Conservation (phyloP, 2,888 invertebrate species). For the Apotomis capreana region DNA sequence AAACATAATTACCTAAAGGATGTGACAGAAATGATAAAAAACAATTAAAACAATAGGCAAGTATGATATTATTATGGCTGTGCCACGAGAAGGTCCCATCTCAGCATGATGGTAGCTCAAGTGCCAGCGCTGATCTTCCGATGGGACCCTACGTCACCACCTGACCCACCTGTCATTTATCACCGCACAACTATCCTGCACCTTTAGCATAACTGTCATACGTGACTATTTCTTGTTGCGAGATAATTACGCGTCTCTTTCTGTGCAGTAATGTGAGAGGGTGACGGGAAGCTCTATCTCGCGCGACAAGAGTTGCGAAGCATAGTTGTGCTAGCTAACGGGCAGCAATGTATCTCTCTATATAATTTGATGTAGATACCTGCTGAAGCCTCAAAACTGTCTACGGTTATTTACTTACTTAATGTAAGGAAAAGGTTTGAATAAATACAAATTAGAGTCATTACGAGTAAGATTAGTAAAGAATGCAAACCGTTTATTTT, state of each 20-base stretch:
- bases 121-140: background rate
- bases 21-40: too few species aligned
- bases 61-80: too few species aligned
- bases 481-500: too few species aligned
- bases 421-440: background rate
- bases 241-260: too few species aligned
- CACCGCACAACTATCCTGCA: background rate
- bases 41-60: too few species aligned
- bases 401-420: background rate
- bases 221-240: background rate
- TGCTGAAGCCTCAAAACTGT: background rate
- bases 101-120: too few species aligned
- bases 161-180: slow-evolving; percentile 10
- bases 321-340: too few species aligned
- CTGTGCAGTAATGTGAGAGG: background rate
- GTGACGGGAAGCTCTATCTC: background rate
- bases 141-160: slow-evolving; percentile 6
- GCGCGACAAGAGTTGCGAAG: too few species aligned
- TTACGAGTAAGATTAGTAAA: too few species aligned
- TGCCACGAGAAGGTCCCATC: too few species aligned
- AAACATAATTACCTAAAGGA: too few species aligned
- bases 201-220: background rate
- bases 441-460: too few species aligned
- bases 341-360: slow-evolving; percentile 3
- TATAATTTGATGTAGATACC: background rate